These are phyloP conservation scores for Glaucopsyche alexis DNA, from an alignment of 2,888 invertebrate species.

Conservation along the genomic window DNA sequence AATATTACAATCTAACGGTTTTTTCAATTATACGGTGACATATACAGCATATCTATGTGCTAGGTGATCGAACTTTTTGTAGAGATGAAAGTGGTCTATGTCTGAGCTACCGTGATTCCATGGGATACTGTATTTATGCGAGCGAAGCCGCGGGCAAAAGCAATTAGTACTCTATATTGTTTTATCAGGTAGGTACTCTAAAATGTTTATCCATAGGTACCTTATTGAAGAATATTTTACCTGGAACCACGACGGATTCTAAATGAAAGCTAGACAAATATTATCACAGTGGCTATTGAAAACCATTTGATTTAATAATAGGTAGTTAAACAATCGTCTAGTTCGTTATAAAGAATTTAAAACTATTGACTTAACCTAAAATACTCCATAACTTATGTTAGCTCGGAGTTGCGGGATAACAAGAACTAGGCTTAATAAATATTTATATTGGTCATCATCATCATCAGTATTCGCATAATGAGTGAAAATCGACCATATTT, in stretches of 20 bases:
- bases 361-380: slow-evolving; percentile 5
- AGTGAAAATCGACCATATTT: too few relatives aligned
- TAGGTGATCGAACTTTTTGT: too few relatives aligned
- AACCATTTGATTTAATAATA: neutral
- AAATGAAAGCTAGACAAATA: neutral
- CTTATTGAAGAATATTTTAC: neutral
- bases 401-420: neutral
- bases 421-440: slow-evolving; percentile 1
- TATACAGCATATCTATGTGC: too few relatives aligned
- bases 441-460: neutral
- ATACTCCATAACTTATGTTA: neutral
- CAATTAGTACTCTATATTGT: too few relatives aligned
- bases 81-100: too few relatives aligned
- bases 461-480: neutral
- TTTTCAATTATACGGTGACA: too few relatives aligned
- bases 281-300: neutral
- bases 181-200: too few relatives aligned
- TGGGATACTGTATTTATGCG: too few relatives aligned
- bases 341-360: slow-evolving; percentile 1
- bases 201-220: too few relatives aligned
- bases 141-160: too few relatives aligned
- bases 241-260: neutral
- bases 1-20: too few relatives aligned
- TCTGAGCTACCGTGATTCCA: too few relatives aligned
- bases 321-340: neutral